Percentiles rank a stretch among this genome's conserved stretches.
These are phyloP conservation scores for Chloropsis cyanopogon DNA, from an alignment of 2,113 vertebrate species.

Conservation along the genomic window DNA sequence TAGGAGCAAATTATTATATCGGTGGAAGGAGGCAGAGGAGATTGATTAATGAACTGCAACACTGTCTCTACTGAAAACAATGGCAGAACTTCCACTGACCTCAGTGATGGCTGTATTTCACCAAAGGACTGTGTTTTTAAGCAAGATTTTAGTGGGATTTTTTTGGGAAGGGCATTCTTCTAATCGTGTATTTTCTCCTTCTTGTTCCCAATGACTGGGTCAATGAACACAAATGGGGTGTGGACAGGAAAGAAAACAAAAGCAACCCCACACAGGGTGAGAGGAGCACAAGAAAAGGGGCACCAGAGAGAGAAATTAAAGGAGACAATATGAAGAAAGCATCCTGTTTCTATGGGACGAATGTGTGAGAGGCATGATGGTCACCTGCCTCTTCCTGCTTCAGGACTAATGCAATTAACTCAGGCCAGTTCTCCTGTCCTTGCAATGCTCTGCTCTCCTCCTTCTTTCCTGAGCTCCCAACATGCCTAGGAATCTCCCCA, in stretches of 20 bases:
- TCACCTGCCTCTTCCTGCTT: background rate
- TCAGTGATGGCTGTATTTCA: background rate
- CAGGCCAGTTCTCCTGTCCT: background rate
- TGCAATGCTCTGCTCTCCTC: background rate
- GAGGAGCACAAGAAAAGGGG: background rate
- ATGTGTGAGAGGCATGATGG: background rate
- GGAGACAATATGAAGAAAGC: background rate
- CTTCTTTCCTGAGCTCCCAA: background rate
- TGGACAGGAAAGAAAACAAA: background rate
- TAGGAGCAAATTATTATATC: background rate
- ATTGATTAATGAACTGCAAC: background rate
- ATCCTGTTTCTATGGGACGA: background rate
- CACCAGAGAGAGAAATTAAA: background rate
- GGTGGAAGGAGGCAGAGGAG: background rate
- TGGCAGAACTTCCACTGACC: background rate
- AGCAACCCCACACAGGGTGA: background rate
- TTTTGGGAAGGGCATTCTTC: background rate
- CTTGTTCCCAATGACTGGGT: background rate
- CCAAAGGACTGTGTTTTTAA: background rate
- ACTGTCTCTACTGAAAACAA: background rate
- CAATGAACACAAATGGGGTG: background rate
- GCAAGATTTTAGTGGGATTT: background rate
- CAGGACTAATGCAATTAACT: background rate
- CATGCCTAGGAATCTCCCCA: background rate
- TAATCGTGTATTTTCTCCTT: background rate